Percentiles rank a stretch among this genome's conserved stretches.
phyloP scores from a whole-genome alignment of 2,797 vertebrate genomes.

The Erpetoichthys calabaricus region DNA sequence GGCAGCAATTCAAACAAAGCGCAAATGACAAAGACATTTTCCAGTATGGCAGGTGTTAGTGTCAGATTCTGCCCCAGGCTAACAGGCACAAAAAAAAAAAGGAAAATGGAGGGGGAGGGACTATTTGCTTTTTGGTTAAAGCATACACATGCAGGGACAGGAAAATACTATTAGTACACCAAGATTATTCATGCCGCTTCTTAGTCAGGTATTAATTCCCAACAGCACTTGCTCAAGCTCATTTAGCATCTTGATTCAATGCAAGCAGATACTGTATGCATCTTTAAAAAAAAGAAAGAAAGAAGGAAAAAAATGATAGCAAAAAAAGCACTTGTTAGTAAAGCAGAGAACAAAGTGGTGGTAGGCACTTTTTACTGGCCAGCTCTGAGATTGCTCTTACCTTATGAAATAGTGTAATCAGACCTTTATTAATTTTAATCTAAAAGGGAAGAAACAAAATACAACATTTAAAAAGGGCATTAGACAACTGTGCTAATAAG shows the following conservation, averaged over 20 bases:
- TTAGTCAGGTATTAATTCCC: constrained; percentile 57
- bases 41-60: constrained; percentile 81
- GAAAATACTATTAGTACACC: constrained; percentile 36
- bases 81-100: constrained; percentile 49
- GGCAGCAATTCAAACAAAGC: constrained; percentile 69
- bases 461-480: constrained; percentile 36
- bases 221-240: constrained; percentile 29
- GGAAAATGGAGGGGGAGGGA: too few species aligned
- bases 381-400: constrained; percentile 55
- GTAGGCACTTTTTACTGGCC: constrained; percentile 18
- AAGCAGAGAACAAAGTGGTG: constrained; percentile 27
- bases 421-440: constrained; percentile 63
- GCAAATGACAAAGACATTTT: constrained; percentile 75
- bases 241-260: constrained; percentile 45
- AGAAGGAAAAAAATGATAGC: constrained; percentile 24
- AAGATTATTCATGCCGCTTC: constrained; percentile 59
- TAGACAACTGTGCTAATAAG: too few species aligned
- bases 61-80: constrained; percentile 64
- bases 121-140: constrained; percentile 45
- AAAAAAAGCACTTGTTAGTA: constrained; percentile 35
- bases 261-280: constrained; percentile 19
- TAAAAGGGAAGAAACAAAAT: constrained; percentile 49
- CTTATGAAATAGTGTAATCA: constrained; percentile 58
- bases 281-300: constrained; percentile 30
- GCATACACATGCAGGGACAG: constrained; percentile 56